Evolutionary conservation across 2,797 vertebrate species (phyloP).

Genomic region (Chromis chromis): DNA sequence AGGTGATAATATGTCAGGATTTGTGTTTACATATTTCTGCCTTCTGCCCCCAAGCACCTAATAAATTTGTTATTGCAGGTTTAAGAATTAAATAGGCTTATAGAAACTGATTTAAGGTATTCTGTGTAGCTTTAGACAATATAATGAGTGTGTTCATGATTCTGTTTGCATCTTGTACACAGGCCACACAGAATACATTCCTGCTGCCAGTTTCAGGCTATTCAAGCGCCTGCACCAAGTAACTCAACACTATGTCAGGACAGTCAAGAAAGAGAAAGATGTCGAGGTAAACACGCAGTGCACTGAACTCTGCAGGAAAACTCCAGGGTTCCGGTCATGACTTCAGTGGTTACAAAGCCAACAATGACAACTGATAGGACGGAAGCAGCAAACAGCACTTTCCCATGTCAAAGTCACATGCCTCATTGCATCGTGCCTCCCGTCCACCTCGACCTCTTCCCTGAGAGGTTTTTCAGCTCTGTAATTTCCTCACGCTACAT

Average conservation of each 20-base stretch:
- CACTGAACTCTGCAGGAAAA: too few relatives aligned
- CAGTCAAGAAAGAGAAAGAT: neutral
- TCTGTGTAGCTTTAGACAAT: too few relatives aligned
- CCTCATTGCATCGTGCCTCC: slow-evolving; percentile 9
- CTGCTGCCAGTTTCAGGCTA: too few relatives aligned
- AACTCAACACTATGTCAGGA: neutral
- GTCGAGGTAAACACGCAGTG: too few relatives aligned
- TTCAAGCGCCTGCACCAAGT: neutral
- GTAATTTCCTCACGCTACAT: slow-evolving; percentile 33
- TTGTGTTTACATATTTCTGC: too few relatives aligned
- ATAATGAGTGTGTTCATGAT: too few relatives aligned
- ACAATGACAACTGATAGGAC: slow-evolving; percentile 5
- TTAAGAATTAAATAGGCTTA: neutral
- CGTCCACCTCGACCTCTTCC: slow-evolving; percentile 3
- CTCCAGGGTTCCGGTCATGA: too few relatives aligned
- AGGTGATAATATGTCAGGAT: too few relatives aligned
- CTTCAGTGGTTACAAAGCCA: neutral
- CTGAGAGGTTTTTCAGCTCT: slow-evolving; percentile 21
- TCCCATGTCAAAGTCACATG: slow-evolving; percentile 8
- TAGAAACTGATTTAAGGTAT: too few relatives aligned
- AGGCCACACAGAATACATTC: too few relatives aligned
- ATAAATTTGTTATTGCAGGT: neutral
- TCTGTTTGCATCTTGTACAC: too few relatives aligned
- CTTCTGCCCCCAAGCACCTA: neutral
- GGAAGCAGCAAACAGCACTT: neutral